Evolutionary conservation across 1,140 invertebrate genomes (phyloP).

Genomic region (Atta colombica): DNA sequence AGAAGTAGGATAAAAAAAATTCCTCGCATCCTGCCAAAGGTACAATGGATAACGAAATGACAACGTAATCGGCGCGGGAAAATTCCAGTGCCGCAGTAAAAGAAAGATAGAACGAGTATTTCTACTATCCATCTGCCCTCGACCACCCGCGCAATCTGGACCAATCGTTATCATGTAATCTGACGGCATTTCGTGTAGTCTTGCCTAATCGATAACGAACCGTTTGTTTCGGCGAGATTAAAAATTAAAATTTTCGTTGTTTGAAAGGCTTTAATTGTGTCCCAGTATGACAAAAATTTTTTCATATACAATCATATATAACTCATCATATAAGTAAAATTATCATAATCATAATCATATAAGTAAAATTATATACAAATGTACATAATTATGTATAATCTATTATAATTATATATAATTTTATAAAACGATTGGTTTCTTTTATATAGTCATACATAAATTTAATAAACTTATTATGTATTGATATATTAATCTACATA

Average conservation of each 20-base stretch:
- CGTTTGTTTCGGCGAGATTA: conserved; percentile 8
- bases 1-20: background rate
- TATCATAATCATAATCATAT: too few species aligned
- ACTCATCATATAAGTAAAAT: too few species aligned
- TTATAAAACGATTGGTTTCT: too few species aligned
- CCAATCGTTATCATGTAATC: conserved; percentile 63
- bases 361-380: too few species aligned
- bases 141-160: conserved; percentile 13
- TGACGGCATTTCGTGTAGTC: conserved; percentile 15
- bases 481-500: too few species aligned
- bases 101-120: conserved; percentile 49
- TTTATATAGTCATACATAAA: too few species aligned
- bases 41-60: conserved; percentile 42
- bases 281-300: too few species aligned
- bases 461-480: too few species aligned
- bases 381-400: too few species aligned
- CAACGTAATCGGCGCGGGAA: conserved; percentile 32
- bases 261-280: conserved; percentile 25
- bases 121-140: background rate
- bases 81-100: conserved; percentile 13
- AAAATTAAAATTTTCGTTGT: conserved; percentile 44
- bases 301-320: too few species aligned
- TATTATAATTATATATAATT: too few species aligned
- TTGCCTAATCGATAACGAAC: conserved; percentile 53
- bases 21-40: background rate